Base-by-base conservation (phyloP, 2,113 vertebrate genomes). In the Rhagologus leucostigma region DNA sequence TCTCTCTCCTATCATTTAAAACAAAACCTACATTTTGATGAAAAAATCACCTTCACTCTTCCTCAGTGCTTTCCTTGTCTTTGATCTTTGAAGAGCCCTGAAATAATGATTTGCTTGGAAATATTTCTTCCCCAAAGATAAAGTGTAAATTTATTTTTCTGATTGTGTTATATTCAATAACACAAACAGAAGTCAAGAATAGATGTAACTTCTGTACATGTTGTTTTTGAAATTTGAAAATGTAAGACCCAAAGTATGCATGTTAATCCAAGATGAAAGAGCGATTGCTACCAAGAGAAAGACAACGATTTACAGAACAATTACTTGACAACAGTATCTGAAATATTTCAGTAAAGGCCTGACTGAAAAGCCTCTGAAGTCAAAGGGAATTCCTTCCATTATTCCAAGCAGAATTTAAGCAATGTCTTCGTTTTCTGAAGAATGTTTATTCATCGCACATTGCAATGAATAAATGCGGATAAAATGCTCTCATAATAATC, bases 81-180 rank as follows among this genome's bases (percentile, higher is more conserved):
- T 96, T 97, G 82, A 94, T 97, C 90, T 92, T 81, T 65, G 42
- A 73, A 88, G 62, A 88, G n/a, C 64, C 67, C 75, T 44, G 53
- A 97, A 96, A 95, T 94, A 94, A 96, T 88, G 30, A 93, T 89
- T 81, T 96, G 27, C 73, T 67, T 96, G 91, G 90, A 97, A 97
- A 94, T 69, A 88, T 53, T 56, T 88, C 29, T 95, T 91, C 85
- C 89, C 62, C 67, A 69, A 95, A 79, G 83, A 96, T 73, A 50
- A 89, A 94, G 29, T 13, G 17, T 32, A 97, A 84, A 92, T 88
- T 76, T 77, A 63, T 93, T 91, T 96, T 91, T 78, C 44, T 70
- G 64, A 42, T 63, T 94, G 37, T 4, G 32, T 62, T 80, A 68
- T 39, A 62, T 67, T 89, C 77, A 89, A 69, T 26, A 60, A 42